Evolutionary conservation across 2,113 vertebrate genomes (phyloP).

Genomic region (Gopherus flavomarginatus): DNA sequence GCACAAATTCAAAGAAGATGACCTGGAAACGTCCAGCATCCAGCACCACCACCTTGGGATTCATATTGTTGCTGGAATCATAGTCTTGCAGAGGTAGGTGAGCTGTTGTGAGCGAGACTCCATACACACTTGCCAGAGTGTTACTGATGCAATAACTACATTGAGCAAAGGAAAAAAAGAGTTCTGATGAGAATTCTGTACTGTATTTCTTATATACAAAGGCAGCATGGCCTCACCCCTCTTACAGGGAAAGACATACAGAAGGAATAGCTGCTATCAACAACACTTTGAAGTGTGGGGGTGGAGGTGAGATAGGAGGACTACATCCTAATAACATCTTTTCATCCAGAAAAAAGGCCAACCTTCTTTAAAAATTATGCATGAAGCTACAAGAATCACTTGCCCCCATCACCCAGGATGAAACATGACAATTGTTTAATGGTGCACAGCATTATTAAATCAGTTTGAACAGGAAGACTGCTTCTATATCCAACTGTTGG

Average conservation of each 20-base stretch:
- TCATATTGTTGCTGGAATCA: constrained; percentile 24
- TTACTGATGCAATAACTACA: constrained; percentile 83
- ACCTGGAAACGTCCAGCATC: constrained; percentile 77
- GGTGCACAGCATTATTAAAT: neutral
- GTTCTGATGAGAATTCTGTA: neutral
- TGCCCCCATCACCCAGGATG: neutral
- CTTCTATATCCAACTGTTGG: neutral
- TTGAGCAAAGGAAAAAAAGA: neutral
- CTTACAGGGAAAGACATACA: neutral
- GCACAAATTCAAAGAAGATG: neutral
- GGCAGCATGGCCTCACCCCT: neutral
- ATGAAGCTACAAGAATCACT: neutral
- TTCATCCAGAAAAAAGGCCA: neutral
- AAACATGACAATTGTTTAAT: neutral
- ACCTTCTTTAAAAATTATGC: neutral
- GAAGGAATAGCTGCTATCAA: neutral
- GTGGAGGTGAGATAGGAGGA: neutral
- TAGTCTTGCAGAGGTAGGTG: constrained; percentile 77
- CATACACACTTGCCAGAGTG: constrained; percentile 75
- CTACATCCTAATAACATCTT: neutral
- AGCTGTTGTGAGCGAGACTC: constrained; percentile 77
- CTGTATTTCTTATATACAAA: neutral
- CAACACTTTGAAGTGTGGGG: neutral
- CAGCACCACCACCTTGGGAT: constrained; percentile 67
- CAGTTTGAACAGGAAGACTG: neutral